Conservation (phyloP, 2,113 vertebrate genomes). For the Eleginops maclovinus region DNA sequence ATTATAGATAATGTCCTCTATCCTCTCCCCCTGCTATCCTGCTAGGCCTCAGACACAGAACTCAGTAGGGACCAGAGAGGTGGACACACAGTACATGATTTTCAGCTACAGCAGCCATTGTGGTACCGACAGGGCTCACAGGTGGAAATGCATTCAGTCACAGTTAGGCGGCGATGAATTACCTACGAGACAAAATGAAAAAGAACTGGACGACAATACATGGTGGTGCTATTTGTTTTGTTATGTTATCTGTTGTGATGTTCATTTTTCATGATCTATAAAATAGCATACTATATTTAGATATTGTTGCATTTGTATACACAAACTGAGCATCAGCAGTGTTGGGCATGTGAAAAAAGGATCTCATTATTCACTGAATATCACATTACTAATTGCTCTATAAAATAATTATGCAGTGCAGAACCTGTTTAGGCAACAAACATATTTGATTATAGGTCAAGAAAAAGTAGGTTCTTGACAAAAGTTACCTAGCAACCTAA, state of each 20-base stretch:
- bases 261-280: neutral
- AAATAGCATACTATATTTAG: neutral
- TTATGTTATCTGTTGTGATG: conserved; percentile 6
- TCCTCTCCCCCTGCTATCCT: conserved; percentile 57
- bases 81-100: conserved; percentile 66
- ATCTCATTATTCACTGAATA: too few relatives aligned
- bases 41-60: conserved; percentile 59
- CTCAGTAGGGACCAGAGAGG: conserved; percentile 67
- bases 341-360: too few relatives aligned
- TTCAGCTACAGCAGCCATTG: conserved; percentile 61
- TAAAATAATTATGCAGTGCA: too few relatives aligned
- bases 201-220: conserved; percentile 3
- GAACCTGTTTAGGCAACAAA: too few relatives aligned
- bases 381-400: too few relatives aligned
- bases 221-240: conserved; percentile 25
- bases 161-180: conserved; percentile 32
- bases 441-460: too few relatives aligned
- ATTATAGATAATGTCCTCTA: conserved; percentile 82
- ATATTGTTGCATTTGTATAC: neutral
- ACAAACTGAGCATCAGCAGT: neutral
- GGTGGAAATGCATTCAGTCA: conserved; percentile 65
- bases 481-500: too few relatives aligned
- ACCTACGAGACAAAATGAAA: conserved; percentile 26
- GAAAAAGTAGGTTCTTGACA: too few relatives aligned
- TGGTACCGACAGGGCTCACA: conserved; percentile 54